Percentiles rank a stretch among this genome's conserved stretches.
Evolutionary conservation across 2,797 vertebrate genomes (phyloP).

Genomic region (Pitangus sulphuratus): DNA sequence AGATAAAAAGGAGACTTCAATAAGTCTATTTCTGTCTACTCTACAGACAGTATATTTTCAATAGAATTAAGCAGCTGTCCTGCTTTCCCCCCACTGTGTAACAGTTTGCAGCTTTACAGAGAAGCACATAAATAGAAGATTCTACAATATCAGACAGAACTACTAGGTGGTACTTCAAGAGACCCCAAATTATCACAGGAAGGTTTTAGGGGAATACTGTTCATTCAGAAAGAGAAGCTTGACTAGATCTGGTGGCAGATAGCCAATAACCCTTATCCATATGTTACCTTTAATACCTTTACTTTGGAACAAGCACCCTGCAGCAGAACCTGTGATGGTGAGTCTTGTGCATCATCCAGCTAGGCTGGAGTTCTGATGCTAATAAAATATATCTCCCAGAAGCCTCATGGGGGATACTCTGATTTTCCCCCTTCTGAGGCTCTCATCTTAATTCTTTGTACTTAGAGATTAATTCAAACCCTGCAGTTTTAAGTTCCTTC

Average conservation of each 20-base stretch:
- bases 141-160: background rate
- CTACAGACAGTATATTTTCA: conserved; percentile 23
- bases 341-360: background rate
- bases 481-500: background rate
- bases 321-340: background rate
- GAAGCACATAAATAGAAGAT: background rate
- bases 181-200: background rate
- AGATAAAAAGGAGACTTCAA: conserved; percentile 28
- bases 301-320: background rate
- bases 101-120: conserved; percentile 1
- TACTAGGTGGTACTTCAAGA: background rate
- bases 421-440: background rate
- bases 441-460: background rate
- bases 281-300: background rate
- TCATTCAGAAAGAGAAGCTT: background rate
- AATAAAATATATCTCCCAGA: background rate
- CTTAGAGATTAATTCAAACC: background rate
- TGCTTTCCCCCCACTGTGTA: background rate
- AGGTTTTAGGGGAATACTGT: background rate
- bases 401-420: background rate
- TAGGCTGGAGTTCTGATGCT: background rate
- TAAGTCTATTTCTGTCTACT: conserved; percentile 26
- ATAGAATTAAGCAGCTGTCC: conserved; percentile 25
- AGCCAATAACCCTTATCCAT: background rate
- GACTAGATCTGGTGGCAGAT: background rate